Evolutionary conservation across 2,797 vertebrate genomes (phyloP).

Genomic region (Ctenopoma kingsleyae): DNA sequence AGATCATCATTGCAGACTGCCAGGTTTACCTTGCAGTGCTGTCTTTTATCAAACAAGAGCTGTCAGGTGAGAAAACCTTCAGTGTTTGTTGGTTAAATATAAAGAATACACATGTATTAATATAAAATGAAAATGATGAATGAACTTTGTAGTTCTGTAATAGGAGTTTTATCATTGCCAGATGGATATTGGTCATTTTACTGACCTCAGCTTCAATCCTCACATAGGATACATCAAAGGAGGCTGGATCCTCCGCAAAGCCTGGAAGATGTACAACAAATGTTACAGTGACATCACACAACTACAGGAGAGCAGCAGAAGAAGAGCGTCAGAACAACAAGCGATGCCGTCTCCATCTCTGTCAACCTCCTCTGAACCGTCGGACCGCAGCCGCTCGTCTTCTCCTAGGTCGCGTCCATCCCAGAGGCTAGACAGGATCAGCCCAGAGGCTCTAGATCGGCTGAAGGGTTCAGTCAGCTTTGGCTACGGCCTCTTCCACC

Average conservation of each 20-base stretch:
- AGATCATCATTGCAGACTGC: constrained; percentile 98
- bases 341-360: constrained; percentile 70
- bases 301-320: constrained; percentile 92
- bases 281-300: constrained; percentile 96
- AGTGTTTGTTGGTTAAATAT: not conserved
- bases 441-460: constrained; percentile 91
- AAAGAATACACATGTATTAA: not conserved
- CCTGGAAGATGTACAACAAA: constrained; percentile 99
- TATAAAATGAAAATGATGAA: not conserved
- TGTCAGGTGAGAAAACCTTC: constrained; percentile 87
- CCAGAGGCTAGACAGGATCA: constrained; percentile 77
- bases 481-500: constrained; percentile 99
- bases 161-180: not conserved
- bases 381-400: constrained; percentile 83
- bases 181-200: not conserved
- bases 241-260: constrained; percentile 99
- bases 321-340: constrained; percentile 82
- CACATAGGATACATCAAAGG: constrained; percentile 96
- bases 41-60: constrained; percentile 96
- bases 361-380: constrained; percentile 82
- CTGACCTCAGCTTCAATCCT: constrained; percentile 18
- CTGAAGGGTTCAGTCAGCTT: constrained; percentile 99
- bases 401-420: constrained; percentile 66
- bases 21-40: constrained; percentile 98
- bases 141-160: not conserved